A percentile compares a stretch with the other conserved stretches of the same genome.
These are phyloP conservation scores for Platycheirus albimanus DNA, from an alignment of 2,888 invertebrate species.

Conservation along the genomic window DNA sequence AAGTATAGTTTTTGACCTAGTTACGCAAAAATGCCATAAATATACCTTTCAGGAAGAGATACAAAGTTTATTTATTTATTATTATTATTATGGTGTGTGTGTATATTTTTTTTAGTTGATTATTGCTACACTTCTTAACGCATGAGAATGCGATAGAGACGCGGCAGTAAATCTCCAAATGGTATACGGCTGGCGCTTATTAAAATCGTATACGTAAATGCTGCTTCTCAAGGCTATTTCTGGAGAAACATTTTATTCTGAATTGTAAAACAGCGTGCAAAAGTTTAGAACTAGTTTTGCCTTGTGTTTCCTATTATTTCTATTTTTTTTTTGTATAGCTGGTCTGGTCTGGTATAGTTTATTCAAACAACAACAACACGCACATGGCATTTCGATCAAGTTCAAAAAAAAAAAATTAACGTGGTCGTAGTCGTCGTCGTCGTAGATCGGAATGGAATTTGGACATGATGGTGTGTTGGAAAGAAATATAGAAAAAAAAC, in stretches of 20 bases:
- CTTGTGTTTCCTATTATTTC: conserved; percentile 68
- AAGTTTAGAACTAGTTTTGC: conserved; percentile 65
- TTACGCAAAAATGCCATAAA: conserved; percentile 2
- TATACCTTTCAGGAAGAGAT: neutral
- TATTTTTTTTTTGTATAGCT: too few relatives aligned
- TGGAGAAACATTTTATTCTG: conserved; percentile 41
- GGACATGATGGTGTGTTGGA: conserved; percentile 40
- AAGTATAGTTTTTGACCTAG: conserved; percentile 18
- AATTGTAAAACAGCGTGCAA: conserved; percentile 48
- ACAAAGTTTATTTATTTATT: neutral
- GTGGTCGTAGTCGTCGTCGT: too few relatives aligned
- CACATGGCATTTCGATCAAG: conserved; percentile 36
- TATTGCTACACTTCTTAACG: neutral
- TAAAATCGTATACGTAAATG: conserved; percentile 28
- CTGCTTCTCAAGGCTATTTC: conserved; percentile 61
- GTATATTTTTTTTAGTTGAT: conserved; percentile 25
- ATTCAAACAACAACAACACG: neutral
- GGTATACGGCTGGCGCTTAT: conserved; percentile 27
- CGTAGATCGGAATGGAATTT: conserved; percentile 29
- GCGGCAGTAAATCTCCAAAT: conserved; percentile 35
- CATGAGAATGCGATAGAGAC: too few relatives aligned
- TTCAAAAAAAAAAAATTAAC: conserved; percentile 41
- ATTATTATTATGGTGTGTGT: too few relatives aligned
- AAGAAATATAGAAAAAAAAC: neutral
- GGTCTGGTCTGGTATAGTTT: neutral